phyloP scores from a whole-genome alignment of 2,113 vertebrate species.

The Pyrgilauda ruficollis region DNA sequence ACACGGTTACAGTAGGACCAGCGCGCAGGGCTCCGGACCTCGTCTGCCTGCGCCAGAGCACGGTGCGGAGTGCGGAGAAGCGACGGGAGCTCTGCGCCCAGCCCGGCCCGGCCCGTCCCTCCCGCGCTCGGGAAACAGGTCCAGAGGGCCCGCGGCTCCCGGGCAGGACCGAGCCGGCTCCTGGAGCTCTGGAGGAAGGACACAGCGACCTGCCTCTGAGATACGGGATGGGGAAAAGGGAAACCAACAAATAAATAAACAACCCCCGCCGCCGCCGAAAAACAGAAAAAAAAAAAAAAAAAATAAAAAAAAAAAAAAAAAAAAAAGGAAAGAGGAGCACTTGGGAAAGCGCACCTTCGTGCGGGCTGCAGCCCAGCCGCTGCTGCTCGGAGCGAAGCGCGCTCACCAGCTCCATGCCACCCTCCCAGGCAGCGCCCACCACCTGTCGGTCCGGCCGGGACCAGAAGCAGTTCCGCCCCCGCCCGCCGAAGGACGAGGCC shows the following conservation, averaged over 20 bases:
- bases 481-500: not conserved
- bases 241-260: not conserved
- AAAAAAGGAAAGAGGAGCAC: not conserved
- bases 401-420: not conserved
- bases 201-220: not conserved
- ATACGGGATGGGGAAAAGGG: not conserved
- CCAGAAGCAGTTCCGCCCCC: no score
- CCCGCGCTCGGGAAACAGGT: not conserved
- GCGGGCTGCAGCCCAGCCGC: not conserved
- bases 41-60: fast-evolving
- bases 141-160: not conserved
- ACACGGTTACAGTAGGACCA: fast-evolving
- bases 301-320: no score
- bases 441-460: not conserved
- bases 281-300: no score
- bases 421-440: not conserved
- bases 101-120: no score
- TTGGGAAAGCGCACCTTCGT: not conserved
- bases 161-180: not conserved
- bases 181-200: not conserved
- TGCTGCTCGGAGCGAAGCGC: not conserved
- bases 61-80: fast-evolving
- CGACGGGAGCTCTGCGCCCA: not conserved
- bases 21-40: not conserved
- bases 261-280: no score